Conservation (phyloP, 2,888 invertebrate genomes). For the Craniophora ligustri region DNA sequence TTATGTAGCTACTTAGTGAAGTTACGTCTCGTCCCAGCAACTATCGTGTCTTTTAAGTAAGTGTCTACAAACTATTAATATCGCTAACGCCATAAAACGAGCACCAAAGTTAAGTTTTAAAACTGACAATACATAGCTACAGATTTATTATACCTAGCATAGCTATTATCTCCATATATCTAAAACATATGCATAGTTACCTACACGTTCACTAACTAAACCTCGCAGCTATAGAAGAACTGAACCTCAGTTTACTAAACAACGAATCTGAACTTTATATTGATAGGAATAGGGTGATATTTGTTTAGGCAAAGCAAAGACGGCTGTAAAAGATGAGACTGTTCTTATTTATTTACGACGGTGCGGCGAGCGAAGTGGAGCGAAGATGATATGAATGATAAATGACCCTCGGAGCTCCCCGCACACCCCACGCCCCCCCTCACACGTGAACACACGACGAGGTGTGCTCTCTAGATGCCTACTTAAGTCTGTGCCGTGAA, state of each 20-base stretch:
- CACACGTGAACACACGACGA: slow-evolving; percentile 85
- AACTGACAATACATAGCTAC: slow-evolving; percentile 57
- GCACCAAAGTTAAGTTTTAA: slow-evolving; percentile 61
- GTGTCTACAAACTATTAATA: slow-evolving; percentile 21
- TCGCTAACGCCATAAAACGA: slow-evolving; percentile 43
- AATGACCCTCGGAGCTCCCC: slow-evolving; percentile 84
- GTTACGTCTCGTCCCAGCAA: neutral
- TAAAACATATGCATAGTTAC: slow-evolving; percentile 84
- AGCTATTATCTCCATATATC: slow-evolving; percentile 78
- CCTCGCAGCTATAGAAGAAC: slow-evolving; percentile 52
- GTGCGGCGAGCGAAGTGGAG: slow-evolving; percentile 89
- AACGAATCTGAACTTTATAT: slow-evolving; percentile 26
- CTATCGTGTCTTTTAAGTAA: slow-evolving; percentile 9
- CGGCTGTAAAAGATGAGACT: slow-evolving; percentile 88
- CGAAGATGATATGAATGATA: slow-evolving; percentile 89
- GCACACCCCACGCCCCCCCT: slow-evolving; percentile 66
- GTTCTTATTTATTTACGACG: slow-evolving; percentile 89
- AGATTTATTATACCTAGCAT: slow-evolving; percentile 61
- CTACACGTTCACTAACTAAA: slow-evolving; percentile 75
- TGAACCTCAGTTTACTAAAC: slow-evolving; percentile 41
- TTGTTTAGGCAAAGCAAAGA: slow-evolving; percentile 60
- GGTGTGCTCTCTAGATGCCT: slow-evolving; percentile 79
- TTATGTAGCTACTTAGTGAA: neutral
- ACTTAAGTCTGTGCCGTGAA: slow-evolving; percentile 76
- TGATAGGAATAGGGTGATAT: slow-evolving; percentile 39